Conservation (phyloP, 2,113 vertebrate genomes). For the Chelonoidis abingdonii region DNA sequence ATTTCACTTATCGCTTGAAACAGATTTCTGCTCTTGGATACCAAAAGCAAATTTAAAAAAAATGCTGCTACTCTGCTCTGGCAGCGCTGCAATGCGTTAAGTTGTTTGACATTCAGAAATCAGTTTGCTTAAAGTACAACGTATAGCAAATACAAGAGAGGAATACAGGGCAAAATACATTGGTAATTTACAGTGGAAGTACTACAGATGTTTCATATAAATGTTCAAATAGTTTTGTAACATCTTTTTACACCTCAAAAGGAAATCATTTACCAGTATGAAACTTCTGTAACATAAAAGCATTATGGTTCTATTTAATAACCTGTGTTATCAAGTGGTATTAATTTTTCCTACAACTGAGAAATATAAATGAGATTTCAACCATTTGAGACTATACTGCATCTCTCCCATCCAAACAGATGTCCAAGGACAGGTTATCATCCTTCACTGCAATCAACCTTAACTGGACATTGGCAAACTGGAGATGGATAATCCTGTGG, state of each 20-base stretch:
- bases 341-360: not conserved
- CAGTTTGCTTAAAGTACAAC: conserved; percentile 22
- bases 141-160: conserved; percentile 5
- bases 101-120: conserved; percentile 37
- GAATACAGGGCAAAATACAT: conserved; percentile 8
- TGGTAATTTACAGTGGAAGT: conserved; percentile 24
- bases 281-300: not conserved
- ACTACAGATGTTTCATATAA: not conserved
- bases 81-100: conserved; percentile 12
- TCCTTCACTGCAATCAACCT: not conserved
- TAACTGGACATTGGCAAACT: not conserved
- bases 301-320: not conserved
- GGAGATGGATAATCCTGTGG: not conserved
- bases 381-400: not conserved
- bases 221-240: not conserved
- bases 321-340: not conserved
- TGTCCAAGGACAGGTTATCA: fast-evolving
- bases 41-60: conserved; percentile 66
- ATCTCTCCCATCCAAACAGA: not conserved
- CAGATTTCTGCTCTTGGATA: conserved; percentile 72
- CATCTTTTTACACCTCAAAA: not conserved
- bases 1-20: conserved; percentile 75
- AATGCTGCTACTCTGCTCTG: conserved; percentile 50
- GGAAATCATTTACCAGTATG: not conserved
- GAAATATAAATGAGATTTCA: not conserved